These are phyloP conservation scores for Drosophila navojoa DNA, from an alignment of 1,140 invertebrate species.

Conservation along the genomic window DNA sequence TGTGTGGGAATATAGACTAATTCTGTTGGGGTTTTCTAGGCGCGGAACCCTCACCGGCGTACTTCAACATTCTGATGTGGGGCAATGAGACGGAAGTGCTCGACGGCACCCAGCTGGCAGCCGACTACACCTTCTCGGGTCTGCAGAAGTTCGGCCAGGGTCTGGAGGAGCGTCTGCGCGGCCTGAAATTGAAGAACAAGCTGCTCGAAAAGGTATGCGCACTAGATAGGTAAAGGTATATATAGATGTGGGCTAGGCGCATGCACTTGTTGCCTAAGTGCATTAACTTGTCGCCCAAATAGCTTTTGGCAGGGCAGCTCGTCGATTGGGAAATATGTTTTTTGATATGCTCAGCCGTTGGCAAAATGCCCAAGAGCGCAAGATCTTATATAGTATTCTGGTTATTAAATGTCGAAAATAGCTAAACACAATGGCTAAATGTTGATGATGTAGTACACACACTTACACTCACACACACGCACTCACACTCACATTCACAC, in stretches of 20 bases:
- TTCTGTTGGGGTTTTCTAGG: slow-evolving; percentile 85
- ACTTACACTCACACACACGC: background rate
- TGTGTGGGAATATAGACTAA: background rate
- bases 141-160: slow-evolving; percentile 97
- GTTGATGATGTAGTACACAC: slow-evolving; percentile 13
- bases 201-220: slow-evolving; percentile 93
- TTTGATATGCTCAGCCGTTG: slow-evolving; percentile 41
- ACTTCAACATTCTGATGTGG: slow-evolving; percentile 96
- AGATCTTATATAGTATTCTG: slow-evolving; percentile 65
- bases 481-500: slow-evolving; percentile 1
- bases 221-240: slow-evolving; percentile 2
- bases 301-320: slow-evolving; percentile 57
- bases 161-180: slow-evolving; percentile 93
- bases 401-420: slow-evolving; percentile 73
- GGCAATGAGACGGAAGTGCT: slow-evolving; percentile 93
- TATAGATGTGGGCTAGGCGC: background rate
- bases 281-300: slow-evolving; percentile 74
- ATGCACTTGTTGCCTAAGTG: slow-evolving; percentile 33
- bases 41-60: slow-evolving; percentile 95
- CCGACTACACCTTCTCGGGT: slow-evolving; percentile 96
- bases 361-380: slow-evolving; percentile 59
- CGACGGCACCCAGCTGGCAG: slow-evolving; percentile 95
- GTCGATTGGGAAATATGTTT: slow-evolving; percentile 64
- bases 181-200: slow-evolving; percentile 91
- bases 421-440: slow-evolving; percentile 59